Evolutionary conservation across 2,888 invertebrate genomes (phyloP).

Genomic region (Melinaea menophilus): DNA sequence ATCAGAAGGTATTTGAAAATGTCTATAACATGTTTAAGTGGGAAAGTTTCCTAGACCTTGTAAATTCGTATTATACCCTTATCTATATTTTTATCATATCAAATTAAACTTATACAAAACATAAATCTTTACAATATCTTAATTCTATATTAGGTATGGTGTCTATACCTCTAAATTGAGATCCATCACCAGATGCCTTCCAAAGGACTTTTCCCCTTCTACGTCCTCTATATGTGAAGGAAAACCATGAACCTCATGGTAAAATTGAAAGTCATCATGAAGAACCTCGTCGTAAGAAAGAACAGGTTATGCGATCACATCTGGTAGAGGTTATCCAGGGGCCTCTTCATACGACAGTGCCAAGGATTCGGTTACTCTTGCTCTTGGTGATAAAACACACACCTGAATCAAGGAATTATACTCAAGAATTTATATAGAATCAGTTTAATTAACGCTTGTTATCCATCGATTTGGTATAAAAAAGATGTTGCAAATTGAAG

Average conservation of each 20-base stretch:
- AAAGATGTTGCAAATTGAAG: no score
- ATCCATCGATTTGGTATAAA: no score
- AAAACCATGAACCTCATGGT: conserved; percentile 96
- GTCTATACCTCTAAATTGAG: conserved; percentile 83
- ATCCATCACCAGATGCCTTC: conserved; percentile 96
- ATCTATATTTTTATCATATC: no score
- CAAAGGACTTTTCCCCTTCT: conserved; percentile 99
- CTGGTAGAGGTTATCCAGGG: conserved; percentile 73
- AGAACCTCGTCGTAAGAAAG: conserved; percentile 92
- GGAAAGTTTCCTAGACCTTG: no score
- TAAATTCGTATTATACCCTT: no score
- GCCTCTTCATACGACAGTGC: conserved; percentile 72
- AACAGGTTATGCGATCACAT: conserved; percentile 79
- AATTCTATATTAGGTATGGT: no score
- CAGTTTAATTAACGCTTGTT: background rate
- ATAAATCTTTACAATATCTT: no score
- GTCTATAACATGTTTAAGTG: no score
- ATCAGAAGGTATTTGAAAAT: no score
- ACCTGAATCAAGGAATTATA: conserved; percentile 80
- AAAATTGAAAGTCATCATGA: conserved; percentile 91
- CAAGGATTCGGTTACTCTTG: conserved; percentile 76
- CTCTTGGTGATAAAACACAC: conserved; percentile 84
- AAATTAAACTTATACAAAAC: no score
- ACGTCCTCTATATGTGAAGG: conserved; percentile 98
- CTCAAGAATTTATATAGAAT: conserved; percentile 15